Percentiles rank a stretch among this genome's conserved stretches.
These are phyloP conservation scores for Melanotaenia boesemani DNA, from an alignment of 2,797 vertebrate genomes.

Conservation along the genomic window DNA sequence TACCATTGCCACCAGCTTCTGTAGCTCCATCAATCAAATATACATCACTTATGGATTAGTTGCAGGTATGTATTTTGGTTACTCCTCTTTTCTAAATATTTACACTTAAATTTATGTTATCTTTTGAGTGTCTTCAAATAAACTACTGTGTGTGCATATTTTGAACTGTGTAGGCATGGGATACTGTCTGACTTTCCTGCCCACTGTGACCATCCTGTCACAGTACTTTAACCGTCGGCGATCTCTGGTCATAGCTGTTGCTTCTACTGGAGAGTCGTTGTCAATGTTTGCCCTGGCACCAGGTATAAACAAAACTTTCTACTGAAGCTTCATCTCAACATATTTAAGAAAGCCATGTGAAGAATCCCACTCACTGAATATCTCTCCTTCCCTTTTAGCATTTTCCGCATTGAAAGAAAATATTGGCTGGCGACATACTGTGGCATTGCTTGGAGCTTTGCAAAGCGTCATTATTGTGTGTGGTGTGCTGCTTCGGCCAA, in stretches of 20 bases:
- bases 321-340: neutral
- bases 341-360: neutral
- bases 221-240: constrained; percentile 93
- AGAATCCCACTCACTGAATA: neutral
- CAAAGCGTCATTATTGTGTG: constrained; percentile 89
- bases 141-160: constrained; percentile 6
- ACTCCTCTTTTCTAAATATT: neutral
- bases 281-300: constrained; percentile 93
- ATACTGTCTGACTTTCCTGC: constrained; percentile 94
- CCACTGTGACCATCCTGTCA: constrained; percentile 94
- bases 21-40: constrained; percentile 88
- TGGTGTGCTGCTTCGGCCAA: constrained; percentile 89
- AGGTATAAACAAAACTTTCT: constrained; percentile 78
- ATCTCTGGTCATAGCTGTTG: constrained; percentile 90
- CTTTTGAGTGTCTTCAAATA: constrained; percentile 11
- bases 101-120: neutral
- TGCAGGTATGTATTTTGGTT: constrained; percentile 82
- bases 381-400: constrained; percentile 74
- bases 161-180: constrained; percentile 87
- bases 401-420: constrained; percentile 89
- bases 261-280: constrained; percentile 95
- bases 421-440: constrained; percentile 91
- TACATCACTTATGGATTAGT: constrained; percentile 92
- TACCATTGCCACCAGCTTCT: constrained; percentile 89
- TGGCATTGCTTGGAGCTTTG: constrained; percentile 89